Evolutionary conservation across 2,888 invertebrate species (phyloP).

Genomic region (Cryptocheilus praepositus): DNA sequence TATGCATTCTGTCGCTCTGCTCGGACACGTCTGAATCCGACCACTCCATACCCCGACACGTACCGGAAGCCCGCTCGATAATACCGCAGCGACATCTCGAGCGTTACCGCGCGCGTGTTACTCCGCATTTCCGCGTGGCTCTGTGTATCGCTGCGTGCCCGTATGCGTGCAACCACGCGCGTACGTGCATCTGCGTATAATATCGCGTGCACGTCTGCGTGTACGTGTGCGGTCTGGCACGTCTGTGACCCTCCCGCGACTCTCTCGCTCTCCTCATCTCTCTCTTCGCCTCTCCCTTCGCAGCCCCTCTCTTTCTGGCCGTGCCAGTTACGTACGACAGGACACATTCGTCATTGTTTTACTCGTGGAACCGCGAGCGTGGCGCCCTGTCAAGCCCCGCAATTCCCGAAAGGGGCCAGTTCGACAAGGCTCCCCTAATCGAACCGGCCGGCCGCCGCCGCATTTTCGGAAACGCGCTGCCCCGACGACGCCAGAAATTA

Average conservation of each 20-base stretch:
- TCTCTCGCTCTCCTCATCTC: constrained; percentile 16
- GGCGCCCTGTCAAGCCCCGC: constrained; percentile 44
- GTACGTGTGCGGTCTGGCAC: constrained; percentile 2
- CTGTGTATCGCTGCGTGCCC: neutral
- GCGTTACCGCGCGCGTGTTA: constrained; percentile 40
- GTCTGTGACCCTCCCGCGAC: neutral
- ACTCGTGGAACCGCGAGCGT: constrained; percentile 29
- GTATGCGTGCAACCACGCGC: neutral
- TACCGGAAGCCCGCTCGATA: constrained; percentile 49
- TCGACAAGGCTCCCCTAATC: constrained; percentile 58
- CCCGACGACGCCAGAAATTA: constrained; percentile 1
- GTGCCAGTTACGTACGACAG: constrained; percentile 28
- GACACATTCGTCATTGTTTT: constrained; percentile 60
- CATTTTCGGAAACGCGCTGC: constrained; percentile 38
- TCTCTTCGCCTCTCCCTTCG: too few species aligned
- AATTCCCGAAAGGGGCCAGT: constrained; percentile 41
- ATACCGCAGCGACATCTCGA: constrained; percentile 54
- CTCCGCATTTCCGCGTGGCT: constrained; percentile 33
- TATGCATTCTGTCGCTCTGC: constrained; percentile 1
- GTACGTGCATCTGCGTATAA: constrained; percentile 13
- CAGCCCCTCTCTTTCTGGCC: constrained; percentile 6
- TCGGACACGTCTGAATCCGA: constrained; percentile 18
- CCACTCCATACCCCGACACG: constrained; percentile 30
- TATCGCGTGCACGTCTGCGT: constrained; percentile 6
- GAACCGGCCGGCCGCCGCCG: constrained; percentile 34